Conservation (phyloP, 2,888 invertebrate genomes). For the Oscheius onirici region DNA sequence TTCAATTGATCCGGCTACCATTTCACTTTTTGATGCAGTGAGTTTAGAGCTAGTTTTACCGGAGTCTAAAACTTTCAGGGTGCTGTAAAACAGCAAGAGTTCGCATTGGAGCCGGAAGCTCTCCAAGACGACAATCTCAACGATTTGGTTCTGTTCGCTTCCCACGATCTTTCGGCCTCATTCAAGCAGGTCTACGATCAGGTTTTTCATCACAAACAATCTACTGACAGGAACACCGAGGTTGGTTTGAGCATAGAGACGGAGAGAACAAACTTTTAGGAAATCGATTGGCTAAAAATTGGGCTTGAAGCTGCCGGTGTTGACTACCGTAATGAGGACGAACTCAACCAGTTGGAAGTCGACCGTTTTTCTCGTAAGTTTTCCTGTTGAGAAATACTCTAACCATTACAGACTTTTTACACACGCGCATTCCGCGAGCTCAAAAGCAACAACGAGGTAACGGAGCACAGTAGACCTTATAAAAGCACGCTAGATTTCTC, state of each 20-base stretch:
- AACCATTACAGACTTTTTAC: constrained; percentile 14
- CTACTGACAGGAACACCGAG: background rate
- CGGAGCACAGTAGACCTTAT: background rate
- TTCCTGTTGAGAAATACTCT: background rate
- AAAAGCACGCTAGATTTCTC: background rate
- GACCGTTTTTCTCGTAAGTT: constrained; percentile 44
- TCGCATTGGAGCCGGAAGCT: background rate
- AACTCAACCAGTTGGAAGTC: constrained; percentile 45
- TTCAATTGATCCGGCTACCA: constrained; percentile 11
- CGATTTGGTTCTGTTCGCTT: constrained; percentile 50
- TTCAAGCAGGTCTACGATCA: constrained; percentile 57
- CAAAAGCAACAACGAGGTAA: constrained; percentile 22
- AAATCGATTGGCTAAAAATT: constrained; percentile 58
- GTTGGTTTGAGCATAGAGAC: background rate
- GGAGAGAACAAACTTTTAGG: constrained; percentile 33
- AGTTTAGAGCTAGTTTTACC: background rate
- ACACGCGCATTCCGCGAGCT: constrained; percentile 14
- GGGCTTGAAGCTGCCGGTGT: constrained; percentile 55
- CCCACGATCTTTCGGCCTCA: constrained; percentile 52
- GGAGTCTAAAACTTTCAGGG: background rate
- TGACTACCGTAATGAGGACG: constrained; percentile 51
- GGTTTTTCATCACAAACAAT: constrained; percentile 44
- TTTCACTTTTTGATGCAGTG: constrained; percentile 19
- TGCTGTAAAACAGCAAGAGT: background rate
- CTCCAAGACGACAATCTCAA: constrained; percentile 39